Base-by-base conservation (phyloP, 23 tunicate genomes). In the Phallusia fumigata region DNA sequence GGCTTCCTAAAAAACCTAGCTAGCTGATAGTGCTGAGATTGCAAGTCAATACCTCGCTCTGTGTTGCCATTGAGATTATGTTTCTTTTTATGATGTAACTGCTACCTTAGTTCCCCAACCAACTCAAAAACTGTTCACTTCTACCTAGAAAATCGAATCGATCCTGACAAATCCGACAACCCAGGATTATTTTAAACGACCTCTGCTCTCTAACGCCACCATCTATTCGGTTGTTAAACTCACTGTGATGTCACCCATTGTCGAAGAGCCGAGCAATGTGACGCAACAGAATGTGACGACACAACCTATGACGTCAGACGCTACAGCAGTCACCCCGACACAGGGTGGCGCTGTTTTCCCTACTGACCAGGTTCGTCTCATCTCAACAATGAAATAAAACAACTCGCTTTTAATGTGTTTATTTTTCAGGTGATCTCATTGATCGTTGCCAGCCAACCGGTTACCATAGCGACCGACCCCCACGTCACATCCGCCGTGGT, bases 171-270 rank as follows among this genome's bases (percentile, higher is more conserved):
- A 76, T 28, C 87, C 87, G 30, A 33, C 76, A 12, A 2, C 18
- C 3, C 76, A 84, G 33, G 87, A 84, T 84, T 84, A 76, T 49
- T 84, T 84, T 52, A 50, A 76, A 24, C 87, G 87, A 0, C 58
- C 87, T 12, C 32, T 84, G 81, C 81, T 76, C 35, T 12, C 72
- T 19, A 74, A 47, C 35, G 18, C 75, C 18, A 28, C 24, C 76
- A 28, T 74, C 30, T 74, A 44, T 36, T 74, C 86, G 26, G n/a
- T 83, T 8, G 74, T 83, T 30, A 64, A 83, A 31, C 21, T 81
- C 8, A 32, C 3, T 45, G 52, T 32, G 31, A n/a, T 51, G 28
- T 26, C 50, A 33, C 33, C 19, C 12, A 5, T 16, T 8, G 69
- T 58, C 15, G 69, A 21, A 3, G 69, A 58, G 3, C 3, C 28